Base-by-base conservation (phyloP, 2,797 vertebrate species). In the Lophotriccus pileatus region DNA sequence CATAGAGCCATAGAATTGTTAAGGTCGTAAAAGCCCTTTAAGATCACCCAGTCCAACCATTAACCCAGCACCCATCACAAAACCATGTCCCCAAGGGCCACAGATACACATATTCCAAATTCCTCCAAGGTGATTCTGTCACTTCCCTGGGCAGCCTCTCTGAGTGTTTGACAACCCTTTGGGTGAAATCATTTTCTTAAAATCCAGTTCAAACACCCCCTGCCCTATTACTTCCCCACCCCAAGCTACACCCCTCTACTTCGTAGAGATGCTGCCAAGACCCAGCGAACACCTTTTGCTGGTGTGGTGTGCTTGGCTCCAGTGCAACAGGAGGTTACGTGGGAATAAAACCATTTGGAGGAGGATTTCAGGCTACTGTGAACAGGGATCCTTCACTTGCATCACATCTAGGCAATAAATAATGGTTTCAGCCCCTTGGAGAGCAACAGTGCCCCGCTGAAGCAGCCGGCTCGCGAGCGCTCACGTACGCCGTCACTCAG, bases 401-500 rank as follows among this genome's bases (percentile, higher is more conserved):
- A 22, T 66, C n/a, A 32, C 66, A 91, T 47, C 34, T 14, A 39
- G 6, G 8, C 44, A 59, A 46, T 32, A 79, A 86, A 72, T 23
- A 76, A 55, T 3, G 14, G 41, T 72, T 55, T 63, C 44, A 68
- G 39, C n/a, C 53, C 39, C 10, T 18, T 27, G 68, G 44, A 76
- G 28, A 88, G 30, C n/a, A 74, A 12, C 27, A 24, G 69, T 24
- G 70, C 56, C 66, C 41, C 73, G 30, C 50, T 41, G 79, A 56
- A 81, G 70, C 41, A 64, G 79, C 75, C 63, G 12, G 37, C 60
- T 58, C 36, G 14, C 0, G 0, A 8, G 11, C 23, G 49, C 39
- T 90, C 46, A 8, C 0, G 0, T 32, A 23, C 3, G 1, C 50
- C 0, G 0, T 56, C 66, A 34, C 47, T 66, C 66, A 64, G 75